phyloP scores from a whole-genome alignment of 2,113 vertebrate genomes.

The Spermophilus dauricus region DNA sequence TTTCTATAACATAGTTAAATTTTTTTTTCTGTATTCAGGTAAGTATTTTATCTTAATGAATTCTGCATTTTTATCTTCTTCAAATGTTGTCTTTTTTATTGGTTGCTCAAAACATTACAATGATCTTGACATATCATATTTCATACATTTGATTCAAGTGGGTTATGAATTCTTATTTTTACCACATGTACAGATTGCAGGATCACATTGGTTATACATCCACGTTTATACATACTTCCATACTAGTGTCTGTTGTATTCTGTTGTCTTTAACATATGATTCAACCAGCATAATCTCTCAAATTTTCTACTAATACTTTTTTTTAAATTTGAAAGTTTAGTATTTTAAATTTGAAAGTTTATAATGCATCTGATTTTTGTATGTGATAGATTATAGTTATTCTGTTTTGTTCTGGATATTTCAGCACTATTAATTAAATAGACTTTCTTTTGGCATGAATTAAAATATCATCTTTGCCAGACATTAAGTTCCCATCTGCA shows the following conservation, averaged over 20 bases:
- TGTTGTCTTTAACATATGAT: background rate
- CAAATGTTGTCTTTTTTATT: background rate
- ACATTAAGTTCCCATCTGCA: background rate
- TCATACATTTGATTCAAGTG: too few relatives aligned
- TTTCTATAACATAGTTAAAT: background rate
- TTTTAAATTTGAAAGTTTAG: background rate
- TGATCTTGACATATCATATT: too few relatives aligned
- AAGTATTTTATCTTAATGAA: conserved; percentile 15
- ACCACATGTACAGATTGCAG: too few relatives aligned
- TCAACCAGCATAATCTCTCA: background rate
- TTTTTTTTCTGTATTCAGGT: background rate
- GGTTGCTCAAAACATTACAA: too few relatives aligned
- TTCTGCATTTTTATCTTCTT: background rate
- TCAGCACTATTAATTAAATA: background rate
- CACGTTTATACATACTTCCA: too few relatives aligned
- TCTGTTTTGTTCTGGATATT: background rate
- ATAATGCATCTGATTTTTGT: background rate
- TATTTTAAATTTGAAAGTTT: background rate
- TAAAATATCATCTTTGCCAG: background rate
- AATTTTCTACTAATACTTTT: background rate
- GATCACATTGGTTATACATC: too few relatives aligned
- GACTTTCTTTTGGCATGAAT: background rate
- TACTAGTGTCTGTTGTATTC: too few relatives aligned
- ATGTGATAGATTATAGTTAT: background rate
- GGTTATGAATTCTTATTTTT: too few relatives aligned